Evolutionary conservation across 2,113 vertebrate genomes (phyloP).

Genomic region (Myotis lucifugus): DNA sequence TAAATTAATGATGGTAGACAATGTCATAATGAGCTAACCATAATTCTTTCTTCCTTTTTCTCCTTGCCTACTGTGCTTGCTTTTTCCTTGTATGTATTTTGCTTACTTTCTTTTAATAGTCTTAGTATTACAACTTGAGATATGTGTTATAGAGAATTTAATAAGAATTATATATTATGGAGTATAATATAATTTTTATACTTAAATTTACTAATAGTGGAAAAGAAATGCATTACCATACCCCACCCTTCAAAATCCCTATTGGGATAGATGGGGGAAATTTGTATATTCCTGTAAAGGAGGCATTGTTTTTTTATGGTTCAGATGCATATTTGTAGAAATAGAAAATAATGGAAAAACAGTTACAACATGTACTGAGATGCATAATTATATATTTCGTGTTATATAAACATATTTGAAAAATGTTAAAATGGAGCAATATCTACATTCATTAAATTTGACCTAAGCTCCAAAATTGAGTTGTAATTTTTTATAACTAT

Average conservation of each 20-base stretch:
- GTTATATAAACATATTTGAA: not conserved
- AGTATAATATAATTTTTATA: not conserved
- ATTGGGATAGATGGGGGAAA: not conserved
- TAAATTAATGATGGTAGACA: constrained; percentile 80
- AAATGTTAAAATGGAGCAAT: not conserved
- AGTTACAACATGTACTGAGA: not conserved
- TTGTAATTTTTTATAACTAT: constrained; percentile 47
- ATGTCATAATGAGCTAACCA: constrained; percentile 83
- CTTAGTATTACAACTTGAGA: constrained; percentile 79
- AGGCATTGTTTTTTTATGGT: constrained; percentile 35
- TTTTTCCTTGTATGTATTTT: constrained; percentile 87
- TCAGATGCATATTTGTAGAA: constrained; percentile 19
- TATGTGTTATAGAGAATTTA: constrained; percentile 75
- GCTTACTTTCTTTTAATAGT: constrained; percentile 82
- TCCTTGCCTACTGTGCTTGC: constrained; percentile 87
- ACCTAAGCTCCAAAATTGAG: constrained; percentile 36
- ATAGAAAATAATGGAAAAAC: constrained; percentile 20
- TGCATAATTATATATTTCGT: constrained; percentile 34
- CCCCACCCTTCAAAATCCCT: not conserved
- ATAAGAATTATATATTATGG: constrained; percentile 53
- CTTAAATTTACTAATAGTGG: constrained; percentile 4
- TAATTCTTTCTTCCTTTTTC: constrained; percentile 84
- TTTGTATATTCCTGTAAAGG: constrained; percentile 51
- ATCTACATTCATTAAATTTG: constrained; percentile 7
- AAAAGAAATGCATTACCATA: not conserved